Base-by-base conservation (phyloP, 2,888 invertebrate genomes). In the Drosophila mimica region DNA sequence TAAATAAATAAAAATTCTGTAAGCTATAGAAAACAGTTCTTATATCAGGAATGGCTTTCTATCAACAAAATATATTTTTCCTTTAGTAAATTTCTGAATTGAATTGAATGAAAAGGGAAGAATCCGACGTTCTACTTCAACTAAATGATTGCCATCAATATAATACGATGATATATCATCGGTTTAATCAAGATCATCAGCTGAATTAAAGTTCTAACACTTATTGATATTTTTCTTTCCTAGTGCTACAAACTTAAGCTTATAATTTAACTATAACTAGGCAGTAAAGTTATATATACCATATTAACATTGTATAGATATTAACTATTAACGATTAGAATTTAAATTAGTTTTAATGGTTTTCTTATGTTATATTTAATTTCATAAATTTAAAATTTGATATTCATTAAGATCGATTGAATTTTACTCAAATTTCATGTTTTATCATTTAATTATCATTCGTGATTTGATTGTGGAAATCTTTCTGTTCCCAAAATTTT, bases 401-500 rank as follows among this genome's bases (percentile, higher is more conserved):
- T 36, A 36, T 36, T 36, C 4, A 36, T 6, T 36, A 0, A 36
- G n/a, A 6, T 43, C 0, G n/a, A 6, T 3, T 20, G 13, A 6
- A 20, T 13, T 46, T 20, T 20, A 3, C 4, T 46, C 6, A 20
- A 46, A 13, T 20, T 6, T 40, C 9, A 4, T n/a, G 1, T n/a
- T n/a, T n/a, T n/a, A n/a, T 4, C 17, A 40, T n/a, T 6, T 46
- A 20, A 20, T 13, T 43, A 46, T 46, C 6, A 13, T 20, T 20
- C 13, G 1, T 13, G 13, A 1, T 43, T 20, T 20, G 6, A n/a
- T n/a, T 40, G 17, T 38, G 1, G 17, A 38, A 38, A 2, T 17
- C 17, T 8, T 7, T 0, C 6, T 36, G 6, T 0, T 6, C 0
- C 6, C 2, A 36, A 36, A 4, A 2, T n/a, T 40, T n/a, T 9